Evolutionary conservation across 2,888 invertebrate species (phyloP).

Genomic region (Thera britannica): DNA sequence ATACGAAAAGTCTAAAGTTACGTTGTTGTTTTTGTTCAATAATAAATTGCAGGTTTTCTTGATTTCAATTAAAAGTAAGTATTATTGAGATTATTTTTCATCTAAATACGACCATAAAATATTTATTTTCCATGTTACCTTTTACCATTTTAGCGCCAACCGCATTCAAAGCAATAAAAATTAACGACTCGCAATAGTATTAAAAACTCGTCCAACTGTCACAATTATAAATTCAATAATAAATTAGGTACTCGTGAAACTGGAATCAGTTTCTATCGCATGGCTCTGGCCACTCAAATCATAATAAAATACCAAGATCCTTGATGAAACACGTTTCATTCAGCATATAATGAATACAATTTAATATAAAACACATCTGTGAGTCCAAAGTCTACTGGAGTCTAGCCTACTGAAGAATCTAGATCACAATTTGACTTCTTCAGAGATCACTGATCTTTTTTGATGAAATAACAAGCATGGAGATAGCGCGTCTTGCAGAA

Average conservation of each 20-base stretch:
- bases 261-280: conserved; percentile 17
- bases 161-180: conserved; percentile 17
- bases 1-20: no score
- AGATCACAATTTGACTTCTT: no score
- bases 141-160: conserved; percentile 30
- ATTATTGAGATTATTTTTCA: neutral
- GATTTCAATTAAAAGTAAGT: neutral
- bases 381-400: no score
- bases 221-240: conserved; percentile 28
- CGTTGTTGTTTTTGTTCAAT: neutral
- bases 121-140: conserved; percentile 10
- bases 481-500: no score
- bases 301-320: conserved; percentile 32
- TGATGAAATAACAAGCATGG: no score
- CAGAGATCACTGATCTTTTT: no score
- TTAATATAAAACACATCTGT: neutral
- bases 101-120: conserved; percentile 11
- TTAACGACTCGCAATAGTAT: conserved; percentile 25
- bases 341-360: neutral
- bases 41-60: neutral
- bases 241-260: conserved; percentile 26
- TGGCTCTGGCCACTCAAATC: neutral
- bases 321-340: conserved; percentile 30
- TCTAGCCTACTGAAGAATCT: no score
- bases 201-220: conserved; percentile 33